Conservation (phyloP, 1,140 invertebrate genomes). For the Trinorchestia longiramus region DNA sequence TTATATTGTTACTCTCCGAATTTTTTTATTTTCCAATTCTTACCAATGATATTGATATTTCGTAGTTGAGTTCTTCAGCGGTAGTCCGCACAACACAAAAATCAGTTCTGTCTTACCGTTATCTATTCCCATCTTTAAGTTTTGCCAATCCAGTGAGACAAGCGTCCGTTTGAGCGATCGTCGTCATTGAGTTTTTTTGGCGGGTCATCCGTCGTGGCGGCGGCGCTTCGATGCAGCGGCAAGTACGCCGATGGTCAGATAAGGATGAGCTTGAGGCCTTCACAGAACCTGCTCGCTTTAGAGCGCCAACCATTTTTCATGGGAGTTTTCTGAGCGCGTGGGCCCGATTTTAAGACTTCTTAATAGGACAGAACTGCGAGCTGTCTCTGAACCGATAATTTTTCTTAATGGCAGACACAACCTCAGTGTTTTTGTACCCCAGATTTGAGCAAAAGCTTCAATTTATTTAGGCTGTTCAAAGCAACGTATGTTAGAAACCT, state of each 20-base stretch:
- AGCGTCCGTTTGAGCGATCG: constrained; percentile 19
- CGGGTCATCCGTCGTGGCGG: constrained; percentile 25
- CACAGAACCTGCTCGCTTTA: constrained; percentile 14
- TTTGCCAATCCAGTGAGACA: not conserved
- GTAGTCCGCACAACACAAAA: not conserved
- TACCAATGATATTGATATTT: not conserved
- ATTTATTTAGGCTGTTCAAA: not conserved
- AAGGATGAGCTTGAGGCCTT: not conserved
- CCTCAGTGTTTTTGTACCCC: not conserved
- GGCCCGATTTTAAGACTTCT: not conserved
- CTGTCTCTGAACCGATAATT: not conserved
- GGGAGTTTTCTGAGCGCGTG: not conserved
- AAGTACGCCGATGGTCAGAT: not conserved
- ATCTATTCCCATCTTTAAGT: not conserved
- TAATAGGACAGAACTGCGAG: constrained; percentile 1
- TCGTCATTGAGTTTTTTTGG: not conserved
- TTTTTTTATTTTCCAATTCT: not conserved
- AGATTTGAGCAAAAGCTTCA: not conserved
- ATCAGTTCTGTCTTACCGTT: not conserved
- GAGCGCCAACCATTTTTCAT: not conserved
- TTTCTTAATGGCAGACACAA: not conserved
- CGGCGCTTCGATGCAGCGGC: not conserved
- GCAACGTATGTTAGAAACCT: not conserved
- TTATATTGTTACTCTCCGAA: not conserved
- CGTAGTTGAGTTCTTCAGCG: not conserved